A percentile compares a stretch with the other conserved stretches of the same genome.
Conservation (phyloP, 1,140 invertebrate species). For the Drosophila pectinifera region DNA sequence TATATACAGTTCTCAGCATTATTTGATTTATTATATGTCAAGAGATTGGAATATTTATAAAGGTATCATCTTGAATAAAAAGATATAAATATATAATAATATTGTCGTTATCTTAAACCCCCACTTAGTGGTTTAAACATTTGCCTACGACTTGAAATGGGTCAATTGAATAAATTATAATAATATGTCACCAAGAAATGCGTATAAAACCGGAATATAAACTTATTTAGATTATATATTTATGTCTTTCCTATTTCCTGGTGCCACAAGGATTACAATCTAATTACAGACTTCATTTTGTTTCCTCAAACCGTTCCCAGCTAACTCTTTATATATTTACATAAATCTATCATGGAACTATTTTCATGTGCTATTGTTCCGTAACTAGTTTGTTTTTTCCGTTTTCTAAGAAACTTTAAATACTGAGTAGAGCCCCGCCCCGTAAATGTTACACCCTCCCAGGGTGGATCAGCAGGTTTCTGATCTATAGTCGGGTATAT, state of each 20-base stretch:
- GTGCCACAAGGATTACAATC: neutral
- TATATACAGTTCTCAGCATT: too few species aligned
- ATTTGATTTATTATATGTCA: too few species aligned
- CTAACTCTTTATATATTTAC: conserved; percentile 1
- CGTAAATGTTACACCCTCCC: conserved; percentile 42
- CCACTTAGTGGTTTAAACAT: neutral
- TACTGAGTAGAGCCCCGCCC: conserved; percentile 25
- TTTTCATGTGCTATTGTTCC: conserved; percentile 7
- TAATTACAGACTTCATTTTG: too few species aligned
- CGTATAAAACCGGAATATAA: neutral
- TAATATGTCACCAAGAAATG: too few species aligned
- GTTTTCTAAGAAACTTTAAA: conserved; percentile 16
- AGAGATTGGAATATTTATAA: neutral
- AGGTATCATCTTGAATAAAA: neutral
- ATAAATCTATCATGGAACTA: conserved; percentile 4
- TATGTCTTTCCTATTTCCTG: neutral
- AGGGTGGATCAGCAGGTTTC: conserved; percentile 37
- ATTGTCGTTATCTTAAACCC: neutral
- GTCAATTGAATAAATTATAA: neutral
- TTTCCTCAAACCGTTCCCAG: neutral
- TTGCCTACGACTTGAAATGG: neutral
- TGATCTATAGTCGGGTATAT: conserved; percentile 5
- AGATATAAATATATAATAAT: too few species aligned
- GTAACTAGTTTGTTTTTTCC: conserved; percentile 19
- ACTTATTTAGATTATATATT: too few species aligned